Evolutionary conservation across 2,797 vertebrate species (phyloP), one percentile per base, ranked within the genome.

Genomic region (Gymnothorax reevesii): DNA sequence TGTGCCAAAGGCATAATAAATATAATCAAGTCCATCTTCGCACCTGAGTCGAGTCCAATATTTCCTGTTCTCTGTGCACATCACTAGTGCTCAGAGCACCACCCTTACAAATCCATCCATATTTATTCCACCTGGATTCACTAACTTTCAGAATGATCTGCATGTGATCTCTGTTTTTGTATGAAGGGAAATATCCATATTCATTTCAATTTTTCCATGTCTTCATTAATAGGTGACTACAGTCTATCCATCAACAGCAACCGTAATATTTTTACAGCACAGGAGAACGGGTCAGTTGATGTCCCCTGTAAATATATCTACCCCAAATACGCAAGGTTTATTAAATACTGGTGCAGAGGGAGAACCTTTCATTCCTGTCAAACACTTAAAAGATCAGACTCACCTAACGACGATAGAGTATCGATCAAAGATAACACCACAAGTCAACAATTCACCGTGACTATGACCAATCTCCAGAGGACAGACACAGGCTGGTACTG

Each of bases 311-410:
- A 59, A 83, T 83, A 83, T 57, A 59, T 13, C 17, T 20, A 33
- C 33, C 3, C 55, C 55, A n/a, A 27, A 25, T 57, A 83, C 17
- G 27, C 15, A 12, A 83, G 20, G 54, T 57, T 57, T 83, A 33
- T 27, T 20, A 83, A 83, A 83, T 83, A 83, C 82, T 83, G 82
- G 82, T 83, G 82, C 22, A 83, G 82, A 59, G 82, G 82, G 82
- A 83, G 54, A 83, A 22, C 12, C 52, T 57, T 25, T 25, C 13
- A 25, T 10, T 57, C 82, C 20, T 83, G 82, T 83, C 7, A 25
- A 52, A 17, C 12, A 27, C 4, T 59, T 27, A 57, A 57, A 83
- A 59, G 0, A 59, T 83, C 82, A 25, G 54, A 83, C 25, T 83
- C 82, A 25, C 17, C 10, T 57, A 9, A 20, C 55, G 59, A 9